These are phyloP conservation scores for Drosophila incognita DNA, from an alignment of 2,888 invertebrate genomes.

Conservation along the genomic window DNA sequence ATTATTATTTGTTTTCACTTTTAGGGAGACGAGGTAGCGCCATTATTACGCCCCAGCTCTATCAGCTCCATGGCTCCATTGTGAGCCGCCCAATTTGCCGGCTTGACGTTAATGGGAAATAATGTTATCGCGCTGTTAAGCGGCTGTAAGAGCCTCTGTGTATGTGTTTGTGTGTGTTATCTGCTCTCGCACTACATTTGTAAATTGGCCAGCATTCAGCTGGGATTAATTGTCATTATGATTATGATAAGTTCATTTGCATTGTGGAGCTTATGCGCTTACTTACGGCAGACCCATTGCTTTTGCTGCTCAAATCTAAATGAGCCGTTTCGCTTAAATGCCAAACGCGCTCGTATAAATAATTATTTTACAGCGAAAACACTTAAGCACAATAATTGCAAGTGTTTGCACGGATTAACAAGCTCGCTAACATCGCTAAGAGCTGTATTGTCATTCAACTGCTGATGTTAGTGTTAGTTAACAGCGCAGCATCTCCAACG, in stretches of 20 bases:
- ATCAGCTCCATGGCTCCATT: slow-evolving; percentile 40
- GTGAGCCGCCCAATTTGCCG: slow-evolving; percentile 61
- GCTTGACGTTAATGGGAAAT: slow-evolving; percentile 74
- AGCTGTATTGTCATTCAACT: background rate
- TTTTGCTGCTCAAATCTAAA: slow-evolving; percentile 16
- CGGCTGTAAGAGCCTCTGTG: slow-evolving; percentile 28
- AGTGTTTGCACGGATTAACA: slow-evolving; percentile 26
- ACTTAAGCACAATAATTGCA: slow-evolving; percentile 57
- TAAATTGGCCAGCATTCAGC: slow-evolving; percentile 37
- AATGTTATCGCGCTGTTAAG: slow-evolving; percentile 76
- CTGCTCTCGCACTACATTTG: slow-evolving; percentile 21
- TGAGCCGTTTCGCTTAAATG: slow-evolving; percentile 24
- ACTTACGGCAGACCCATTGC: background rate
- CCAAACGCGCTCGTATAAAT: slow-evolving; percentile 30
- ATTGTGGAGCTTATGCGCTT: background rate
- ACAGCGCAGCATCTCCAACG: slow-evolving; percentile 3
- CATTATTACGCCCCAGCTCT: slow-evolving; percentile 4
- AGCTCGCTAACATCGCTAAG: slow-evolving; percentile 5
- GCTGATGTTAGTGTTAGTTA: slow-evolving; percentile 1
- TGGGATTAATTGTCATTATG: slow-evolving; percentile 51
- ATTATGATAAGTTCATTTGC: slow-evolving; percentile 17
- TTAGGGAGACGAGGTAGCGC: slow-evolving; percentile 4
- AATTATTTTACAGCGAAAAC: slow-evolving; percentile 51
- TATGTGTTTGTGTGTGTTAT: slow-evolving; percentile 2
- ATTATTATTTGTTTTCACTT: background rate